These are phyloP conservation scores for Heliconius nattereri DNA, from an alignment of 1,140 invertebrate genomes.

Conservation along the genomic window DNA sequence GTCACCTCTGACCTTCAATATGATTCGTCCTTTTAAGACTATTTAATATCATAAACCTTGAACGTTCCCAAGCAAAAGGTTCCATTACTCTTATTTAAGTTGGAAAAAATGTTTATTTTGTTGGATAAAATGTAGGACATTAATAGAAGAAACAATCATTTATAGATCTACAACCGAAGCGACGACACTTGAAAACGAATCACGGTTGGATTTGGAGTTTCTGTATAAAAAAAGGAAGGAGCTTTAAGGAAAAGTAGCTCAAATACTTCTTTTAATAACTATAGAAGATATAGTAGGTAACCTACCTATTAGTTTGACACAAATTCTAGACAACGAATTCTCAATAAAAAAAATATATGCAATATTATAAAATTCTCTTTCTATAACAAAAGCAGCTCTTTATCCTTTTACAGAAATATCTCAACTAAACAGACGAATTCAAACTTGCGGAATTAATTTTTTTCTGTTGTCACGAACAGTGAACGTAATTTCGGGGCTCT, in stretches of 20 bases:
- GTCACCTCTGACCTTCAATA: not conserved
- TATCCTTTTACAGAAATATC: conserved; percentile 1
- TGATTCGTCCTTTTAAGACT: too few relatives aligned
- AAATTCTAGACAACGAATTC: not conserved
- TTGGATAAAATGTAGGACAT: too few relatives aligned
- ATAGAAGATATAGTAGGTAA: not conserved
- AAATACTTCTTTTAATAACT: not conserved
- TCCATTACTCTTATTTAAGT: too few relatives aligned
- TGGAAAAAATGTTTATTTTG: too few relatives aligned
- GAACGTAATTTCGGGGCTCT: conserved; percentile 6
- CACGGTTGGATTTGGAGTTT: not conserved
- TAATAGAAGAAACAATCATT: too few relatives aligned
- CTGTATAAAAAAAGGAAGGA: too few relatives aligned
- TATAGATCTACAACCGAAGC: too few relatives aligned
- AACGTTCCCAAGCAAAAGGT: too few relatives aligned
- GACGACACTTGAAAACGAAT: not conserved
- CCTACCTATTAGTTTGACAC: not conserved
- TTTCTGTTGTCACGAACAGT: conserved; percentile 9
- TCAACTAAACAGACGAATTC: not conserved
- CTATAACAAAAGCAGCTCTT: not conserved
- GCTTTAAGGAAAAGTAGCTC: not conserved
- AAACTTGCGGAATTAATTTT: not conserved
- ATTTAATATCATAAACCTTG: too few relatives aligned
- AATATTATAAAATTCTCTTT: not conserved
- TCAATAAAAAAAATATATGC: not conserved